Conservation (phyloP, 2,797 vertebrate genomes). For the Falco naumanni region DNA sequence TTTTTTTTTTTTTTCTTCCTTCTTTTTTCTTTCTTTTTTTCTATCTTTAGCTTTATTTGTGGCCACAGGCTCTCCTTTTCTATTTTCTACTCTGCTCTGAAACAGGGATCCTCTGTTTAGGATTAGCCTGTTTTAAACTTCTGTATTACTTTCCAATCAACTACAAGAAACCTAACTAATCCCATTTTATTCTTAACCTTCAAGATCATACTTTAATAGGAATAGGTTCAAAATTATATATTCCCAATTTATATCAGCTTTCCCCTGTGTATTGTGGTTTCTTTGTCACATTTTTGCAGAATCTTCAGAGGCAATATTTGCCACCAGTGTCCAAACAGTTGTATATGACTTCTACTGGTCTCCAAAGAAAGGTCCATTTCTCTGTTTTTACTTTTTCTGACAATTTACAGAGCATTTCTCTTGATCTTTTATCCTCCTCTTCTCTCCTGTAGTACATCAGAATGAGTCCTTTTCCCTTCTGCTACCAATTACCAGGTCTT, state of each 20-base stretch:
- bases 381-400: background rate
- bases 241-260: background rate
- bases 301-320: background rate
- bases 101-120: background rate
- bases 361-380: background rate
- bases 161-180: background rate
- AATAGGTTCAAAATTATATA: background rate
- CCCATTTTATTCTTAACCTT: background rate
- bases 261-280: background rate
- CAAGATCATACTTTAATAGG: background rate
- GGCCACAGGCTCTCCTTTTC: background rate
- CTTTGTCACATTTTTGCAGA: background rate
- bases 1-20: no score
- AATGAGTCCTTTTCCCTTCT: background rate
- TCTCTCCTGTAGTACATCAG: background rate
- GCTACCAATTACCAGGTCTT: background rate
- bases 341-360: background rate
- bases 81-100: background rate
- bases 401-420: background rate
- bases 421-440: background rate
- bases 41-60: background rate
- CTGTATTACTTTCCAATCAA: background rate
- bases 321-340: background rate
- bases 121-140: background rate
- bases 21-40: no score